Evolutionary conservation across 2,113 vertebrate genomes (phyloP).

Genomic region (Mustelus asterias): DNA sequence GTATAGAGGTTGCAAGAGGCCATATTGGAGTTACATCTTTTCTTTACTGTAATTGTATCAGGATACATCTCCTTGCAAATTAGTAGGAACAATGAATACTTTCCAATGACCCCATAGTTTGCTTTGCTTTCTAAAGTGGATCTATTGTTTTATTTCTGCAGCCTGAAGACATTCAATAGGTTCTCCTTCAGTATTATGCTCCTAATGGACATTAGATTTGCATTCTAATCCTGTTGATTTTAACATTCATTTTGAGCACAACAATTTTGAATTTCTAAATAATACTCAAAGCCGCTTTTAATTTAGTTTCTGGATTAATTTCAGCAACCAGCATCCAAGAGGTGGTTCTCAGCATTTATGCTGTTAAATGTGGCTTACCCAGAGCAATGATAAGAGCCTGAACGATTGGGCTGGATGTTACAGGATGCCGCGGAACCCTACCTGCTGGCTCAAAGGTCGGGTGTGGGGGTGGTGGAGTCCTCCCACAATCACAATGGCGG

Average conservation of each 20-base stretch:
- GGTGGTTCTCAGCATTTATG: background rate
- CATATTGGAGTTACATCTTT: background rate
- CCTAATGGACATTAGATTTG: background rate
- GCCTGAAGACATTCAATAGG: background rate
- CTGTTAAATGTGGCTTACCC: background rate
- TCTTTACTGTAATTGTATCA: background rate
- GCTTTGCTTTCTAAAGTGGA: background rate
- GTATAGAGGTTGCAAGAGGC: background rate
- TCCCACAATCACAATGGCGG: no score
- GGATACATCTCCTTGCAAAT: background rate
- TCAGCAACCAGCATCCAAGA: background rate
- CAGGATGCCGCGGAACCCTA: no score
- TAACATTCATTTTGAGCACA: background rate
- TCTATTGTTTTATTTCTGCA: background rate
- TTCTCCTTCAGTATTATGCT: background rate
- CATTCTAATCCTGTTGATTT: background rate
- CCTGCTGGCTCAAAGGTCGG: no score
- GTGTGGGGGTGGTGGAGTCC: no score
- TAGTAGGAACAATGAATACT: background rate
- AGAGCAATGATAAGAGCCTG: no score
- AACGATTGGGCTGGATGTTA: no score
- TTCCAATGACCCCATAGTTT: background rate
- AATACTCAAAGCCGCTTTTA: background rate
- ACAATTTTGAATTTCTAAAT: background rate
- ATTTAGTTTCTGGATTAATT: background rate